Conservation (phyloP, 2,113 vertebrate species). For the Balaeniceps rex region DNA sequence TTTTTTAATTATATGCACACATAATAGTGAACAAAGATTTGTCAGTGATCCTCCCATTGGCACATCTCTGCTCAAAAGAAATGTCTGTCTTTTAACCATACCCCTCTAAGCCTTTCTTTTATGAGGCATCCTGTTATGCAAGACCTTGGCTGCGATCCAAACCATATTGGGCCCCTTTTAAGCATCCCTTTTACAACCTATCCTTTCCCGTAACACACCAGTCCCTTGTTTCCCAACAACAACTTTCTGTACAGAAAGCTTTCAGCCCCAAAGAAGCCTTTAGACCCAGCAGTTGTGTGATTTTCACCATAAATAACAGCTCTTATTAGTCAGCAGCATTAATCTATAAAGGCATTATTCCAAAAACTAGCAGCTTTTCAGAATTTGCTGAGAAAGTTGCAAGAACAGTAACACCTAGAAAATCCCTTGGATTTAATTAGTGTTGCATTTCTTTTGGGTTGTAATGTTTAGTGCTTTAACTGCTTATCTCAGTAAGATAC, state of each 20-base stretch:
- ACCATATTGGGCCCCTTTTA: conserved; percentile 64
- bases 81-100: conserved; percentile 51
- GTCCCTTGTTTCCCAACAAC: conserved; percentile 66
- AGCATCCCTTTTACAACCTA: conserved; percentile 68
- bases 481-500: neutral
- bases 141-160: conserved; percentile 58
- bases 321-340: conserved; percentile 17
- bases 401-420: conserved; percentile 6
- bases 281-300: conserved; percentile 25
- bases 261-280: conserved; percentile 51
- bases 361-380: conserved; percentile 26
- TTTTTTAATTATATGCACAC: conserved; percentile 39
- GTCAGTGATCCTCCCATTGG: conserved; percentile 39
- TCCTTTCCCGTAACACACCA: conserved; percentile 67
- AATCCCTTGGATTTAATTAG: conserved; percentile 9
- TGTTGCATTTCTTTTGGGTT: neutral
- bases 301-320: conserved; percentile 51
- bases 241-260: conserved; percentile 60
- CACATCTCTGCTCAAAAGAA: conserved; percentile 55
- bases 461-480: neutral
- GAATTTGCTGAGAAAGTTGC: conserved; percentile 24
- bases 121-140: conserved; percentile 68
- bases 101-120: conserved; percentile 62
- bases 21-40: conserved; percentile 42
- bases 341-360: conserved; percentile 48